Percentiles rank a stretch among this genome's conserved stretches.
Evolutionary conservation across 1,140 invertebrate genomes (phyloP).

Genomic region (Macrotrachela quadricornifera): DNA sequence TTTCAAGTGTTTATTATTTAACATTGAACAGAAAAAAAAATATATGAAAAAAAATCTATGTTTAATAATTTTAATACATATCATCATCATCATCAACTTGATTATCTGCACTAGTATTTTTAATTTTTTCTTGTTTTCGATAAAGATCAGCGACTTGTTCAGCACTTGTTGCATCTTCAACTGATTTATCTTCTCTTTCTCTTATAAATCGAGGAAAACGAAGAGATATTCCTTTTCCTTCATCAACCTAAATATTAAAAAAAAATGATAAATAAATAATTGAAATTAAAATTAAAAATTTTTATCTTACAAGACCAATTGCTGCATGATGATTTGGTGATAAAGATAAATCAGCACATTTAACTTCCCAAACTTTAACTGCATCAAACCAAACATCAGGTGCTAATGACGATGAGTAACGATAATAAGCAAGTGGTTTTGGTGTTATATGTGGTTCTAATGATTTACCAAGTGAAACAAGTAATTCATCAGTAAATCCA

Average conservation of each 20-base stretch:
- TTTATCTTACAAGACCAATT: slow-evolving; percentile 44
- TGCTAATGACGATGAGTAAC: slow-evolving; percentile 17
- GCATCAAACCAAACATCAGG: slow-evolving; percentile 91
- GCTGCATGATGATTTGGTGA: slow-evolving; percentile 81
- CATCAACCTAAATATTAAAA: slow-evolving; percentile 43
- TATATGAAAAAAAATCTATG: too few relatives aligned
- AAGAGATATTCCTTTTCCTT: slow-evolving; percentile 76
- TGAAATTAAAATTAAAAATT: background rate
- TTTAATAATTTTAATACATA: too few relatives aligned
- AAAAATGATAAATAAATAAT: background rate
- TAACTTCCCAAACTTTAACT: slow-evolving; percentile 84
- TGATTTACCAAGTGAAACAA: too few relatives aligned
- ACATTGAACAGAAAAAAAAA: too few relatives aligned
- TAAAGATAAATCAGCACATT: slow-evolving; percentile 88
- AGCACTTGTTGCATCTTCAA: slow-evolving; percentile 74
- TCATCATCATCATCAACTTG: too few relatives aligned
- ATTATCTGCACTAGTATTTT: background rate
- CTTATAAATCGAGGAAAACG: slow-evolving; percentile 80
- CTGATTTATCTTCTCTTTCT: slow-evolving; percentile 73
- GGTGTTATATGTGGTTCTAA: too few relatives aligned
- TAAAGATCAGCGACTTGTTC: slow-evolving; percentile 42
- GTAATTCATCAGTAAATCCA: too few relatives aligned
- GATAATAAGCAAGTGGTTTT: too few relatives aligned
- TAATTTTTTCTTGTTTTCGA: background rate
- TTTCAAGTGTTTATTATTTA: too few relatives aligned